Base-by-base conservation (phyloP, 2,113 vertebrate species). In the Seriola rivoliana region DNA sequence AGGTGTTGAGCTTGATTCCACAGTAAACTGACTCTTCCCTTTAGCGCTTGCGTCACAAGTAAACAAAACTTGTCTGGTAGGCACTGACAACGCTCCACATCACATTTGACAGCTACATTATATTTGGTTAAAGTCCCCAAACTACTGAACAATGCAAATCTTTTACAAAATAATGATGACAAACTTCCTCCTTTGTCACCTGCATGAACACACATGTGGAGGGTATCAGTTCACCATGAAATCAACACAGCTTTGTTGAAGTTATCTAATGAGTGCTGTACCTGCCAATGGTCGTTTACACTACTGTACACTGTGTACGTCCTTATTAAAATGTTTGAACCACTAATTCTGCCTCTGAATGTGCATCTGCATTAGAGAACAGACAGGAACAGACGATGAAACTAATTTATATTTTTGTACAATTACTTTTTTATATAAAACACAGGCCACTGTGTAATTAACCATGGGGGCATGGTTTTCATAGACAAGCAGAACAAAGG, bases 401-500 rank as follows among this genome's bases (percentile, higher is more conserved):
- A 44, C 40, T 36, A 71, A 73, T 86, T 59, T 25, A 67, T 82
- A 40, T 55, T 59, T 62, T 77, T 75, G 17, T 40, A 34, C 17
- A 71, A 54, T 62, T 74, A 52, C 55, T 52, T 60, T 52, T 57
- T 72, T 59, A 59, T 78, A 46, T 64, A 71, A 66, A 85, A 57
- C 62, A 63, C 58, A 72, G 60, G 32, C 59, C 55, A 55, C 29
- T 52, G 11, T 60, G 19, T 74, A 86, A 86, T 81, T 82, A 87
- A 59, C 70, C 29, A n/a, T 14, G 23, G 32, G 21, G 64, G 66
- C 16, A 40, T 34, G 25, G 52, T 67, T 80, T 84, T 62, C 69
- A 84, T 40, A 66, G 62, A 73, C 54, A 12, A 85, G 69, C 50
- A n/a, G 71, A 89, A 80, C 78, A 91, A 75, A 84, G 80, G 19